Evolutionary conservation across 2,888 invertebrate genomes (phyloP).

Genomic region (Auanema freiburgensis): DNA sequence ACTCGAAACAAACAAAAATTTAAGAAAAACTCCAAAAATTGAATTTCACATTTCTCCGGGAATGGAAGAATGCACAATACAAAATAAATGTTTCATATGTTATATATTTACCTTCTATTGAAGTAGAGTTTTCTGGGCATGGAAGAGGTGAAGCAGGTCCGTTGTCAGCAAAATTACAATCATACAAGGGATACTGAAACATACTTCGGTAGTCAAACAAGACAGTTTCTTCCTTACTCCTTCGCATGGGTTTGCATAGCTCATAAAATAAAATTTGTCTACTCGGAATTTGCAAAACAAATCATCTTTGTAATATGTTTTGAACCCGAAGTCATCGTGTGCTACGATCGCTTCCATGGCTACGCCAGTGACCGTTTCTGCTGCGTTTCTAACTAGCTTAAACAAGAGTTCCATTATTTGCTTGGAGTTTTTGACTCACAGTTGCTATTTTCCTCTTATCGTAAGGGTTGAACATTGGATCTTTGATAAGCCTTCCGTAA

Average conservation of each 20-base stretch:
- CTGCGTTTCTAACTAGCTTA: conserved; percentile 25
- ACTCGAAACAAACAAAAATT: conserved; percentile 32
- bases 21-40: conserved; percentile 11
- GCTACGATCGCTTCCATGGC: conserved; percentile 37
- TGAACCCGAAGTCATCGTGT: conserved; percentile 31
- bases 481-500: conserved; percentile 19
- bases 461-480: conserved; percentile 28
- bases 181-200: too few species aligned
- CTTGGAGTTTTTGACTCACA: neutral
- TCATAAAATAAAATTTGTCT: conserved; percentile 27
- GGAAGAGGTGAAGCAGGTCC: too few species aligned
- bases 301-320: conserved; percentile 23
- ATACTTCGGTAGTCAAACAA: too few species aligned
- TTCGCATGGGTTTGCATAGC: too few species aligned
- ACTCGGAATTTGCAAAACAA: conserved; percentile 35
- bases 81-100: too few species aligned
- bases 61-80: too few species aligned
- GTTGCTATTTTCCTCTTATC: conserved; percentile 31
- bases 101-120: too few species aligned
- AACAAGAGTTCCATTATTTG: neutral
- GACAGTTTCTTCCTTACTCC: too few species aligned
- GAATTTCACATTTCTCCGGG: too few species aligned
- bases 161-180: too few species aligned
- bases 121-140: too few species aligned
- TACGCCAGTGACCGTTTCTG: conserved; percentile 30